Evolutionary conservation across 2,113 vertebrate genomes (phyloP).

Genomic region (Turdus rufiventris): DNA sequence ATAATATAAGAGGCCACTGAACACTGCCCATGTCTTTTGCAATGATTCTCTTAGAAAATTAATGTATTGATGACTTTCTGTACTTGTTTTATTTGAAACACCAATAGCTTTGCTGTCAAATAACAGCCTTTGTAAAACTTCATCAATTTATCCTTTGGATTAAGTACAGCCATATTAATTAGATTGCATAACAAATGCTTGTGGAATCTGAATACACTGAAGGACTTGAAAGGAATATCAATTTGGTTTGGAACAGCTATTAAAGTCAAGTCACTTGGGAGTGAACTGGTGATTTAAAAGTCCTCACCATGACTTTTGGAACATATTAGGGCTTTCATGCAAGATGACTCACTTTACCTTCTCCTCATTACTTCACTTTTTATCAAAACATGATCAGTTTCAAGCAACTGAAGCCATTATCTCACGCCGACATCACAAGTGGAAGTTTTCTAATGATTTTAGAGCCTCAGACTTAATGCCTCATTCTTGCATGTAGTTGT

Average conservation of each 20-base stretch:
- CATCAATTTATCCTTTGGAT: not conserved
- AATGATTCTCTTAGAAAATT: not conserved
- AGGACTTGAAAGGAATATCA: not conserved
- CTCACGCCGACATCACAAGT: not conserved
- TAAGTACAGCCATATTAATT: conserved; percentile 8
- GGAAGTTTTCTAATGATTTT: not conserved
- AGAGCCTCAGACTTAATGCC: not conserved
- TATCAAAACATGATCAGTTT: not conserved
- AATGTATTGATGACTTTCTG: not conserved
- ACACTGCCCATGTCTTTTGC: not conserved
- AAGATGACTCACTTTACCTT: not conserved
- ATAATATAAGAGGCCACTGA: not conserved
- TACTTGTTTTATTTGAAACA: not conserved
- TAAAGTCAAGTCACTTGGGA: not conserved
- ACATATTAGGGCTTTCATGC: not conserved
- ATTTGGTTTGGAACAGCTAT: not conserved
- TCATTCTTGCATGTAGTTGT: not conserved
- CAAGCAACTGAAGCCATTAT: not conserved
- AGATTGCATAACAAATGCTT: not conserved
- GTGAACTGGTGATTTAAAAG: not conserved
- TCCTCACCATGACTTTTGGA: not conserved
- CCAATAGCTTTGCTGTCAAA: not conserved
- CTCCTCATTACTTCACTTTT: not conserved
- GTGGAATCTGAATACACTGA: not conserved
- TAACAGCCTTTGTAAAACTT: not conserved